Evolutionary conservation across 2,888 invertebrate genomes (phyloP), one percentile per base, ranked within the genome.

Genomic region (Limnephilus auricula): DNA sequence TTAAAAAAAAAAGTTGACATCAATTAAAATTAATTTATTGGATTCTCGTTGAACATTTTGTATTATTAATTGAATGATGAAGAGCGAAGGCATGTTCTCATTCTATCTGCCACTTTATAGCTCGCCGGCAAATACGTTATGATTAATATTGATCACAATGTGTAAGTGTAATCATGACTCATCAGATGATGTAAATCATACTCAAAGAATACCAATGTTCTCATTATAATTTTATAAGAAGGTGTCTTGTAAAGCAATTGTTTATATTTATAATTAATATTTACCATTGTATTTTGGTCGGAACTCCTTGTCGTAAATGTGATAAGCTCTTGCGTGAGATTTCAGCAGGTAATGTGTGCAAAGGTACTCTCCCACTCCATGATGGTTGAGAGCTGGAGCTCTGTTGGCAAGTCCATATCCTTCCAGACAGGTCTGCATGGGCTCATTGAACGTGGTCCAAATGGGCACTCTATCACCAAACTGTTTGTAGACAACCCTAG

Each of bases 371-470:
- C 97, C 97, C 86, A 96, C 95, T 3, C 97, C 97, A 2, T 96
- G 96, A 30, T 96, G 96, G 93, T 96, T 96, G 92, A 96, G 94
- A 0, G 96, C 95, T 0, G 97, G 97, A 0, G 97, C 97, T 94
- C 97, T 95, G 93, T 96, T 96, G 78, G 96, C 96, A 37, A 96
- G 96, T 2, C 97, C 97, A 93, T 97, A 97, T 2, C 96, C 96
- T 93, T 95, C 95, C 92, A 95, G 94, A 93, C 96, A 96, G 83
- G 96, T 95, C 93, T 96, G 95, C 95, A 95, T 96, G 2, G 98
- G 98, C 94, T 98, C 98, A 94, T 98, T 98, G 93, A 98, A 96
- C 0, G 98, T 98, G 18, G 97, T 96, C 98, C 98, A 98, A 92
- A 96, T 95, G 94, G 96, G 97, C 10, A 98, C 97, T 94, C 96